Conservation (phyloP, 2,113 vertebrate species). For the Nycticebus coucang region DNA sequence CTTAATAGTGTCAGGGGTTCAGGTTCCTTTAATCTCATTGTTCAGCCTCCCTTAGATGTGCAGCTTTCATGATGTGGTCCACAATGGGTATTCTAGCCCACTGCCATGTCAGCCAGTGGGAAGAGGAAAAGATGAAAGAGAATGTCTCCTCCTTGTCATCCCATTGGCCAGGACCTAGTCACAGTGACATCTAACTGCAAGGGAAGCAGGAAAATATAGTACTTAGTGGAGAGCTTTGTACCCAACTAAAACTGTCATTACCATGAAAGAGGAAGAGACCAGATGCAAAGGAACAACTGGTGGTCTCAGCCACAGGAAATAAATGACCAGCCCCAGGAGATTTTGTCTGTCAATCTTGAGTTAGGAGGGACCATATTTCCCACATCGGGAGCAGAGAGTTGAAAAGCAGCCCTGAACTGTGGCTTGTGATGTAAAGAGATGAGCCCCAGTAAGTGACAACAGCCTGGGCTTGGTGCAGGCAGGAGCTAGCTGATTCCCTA, state of each 20-base stretch:
- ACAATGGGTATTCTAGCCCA: background rate
- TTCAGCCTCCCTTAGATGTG: background rate
- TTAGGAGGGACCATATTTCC: background rate
- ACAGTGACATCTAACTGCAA: background rate
- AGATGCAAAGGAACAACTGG: background rate
- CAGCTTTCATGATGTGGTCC: background rate
- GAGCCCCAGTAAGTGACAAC: background rate
- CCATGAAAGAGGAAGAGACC: background rate
- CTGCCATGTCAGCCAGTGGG: background rate
- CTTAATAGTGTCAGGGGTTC: background rate
- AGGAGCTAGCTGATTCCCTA: background rate
- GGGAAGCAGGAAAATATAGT: background rate
- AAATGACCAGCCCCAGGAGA: background rate
- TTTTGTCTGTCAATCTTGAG: background rate
- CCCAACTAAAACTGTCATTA: background rate
- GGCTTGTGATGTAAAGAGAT: background rate
- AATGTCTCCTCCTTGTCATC: background rate
- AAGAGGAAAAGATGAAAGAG: background rate
- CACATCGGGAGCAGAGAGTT: background rate
- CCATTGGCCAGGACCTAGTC: background rate
- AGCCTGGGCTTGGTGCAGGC: background rate
- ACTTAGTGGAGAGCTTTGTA: background rate
- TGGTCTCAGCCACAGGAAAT: background rate
- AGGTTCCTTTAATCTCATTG: background rate
- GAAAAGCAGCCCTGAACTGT: background rate